Evolutionary conservation across 2,113 vertebrate genomes (phyloP), one percentile per base, ranked within the genome.

Genomic region (Myrmecophaga tridactyla): DNA sequence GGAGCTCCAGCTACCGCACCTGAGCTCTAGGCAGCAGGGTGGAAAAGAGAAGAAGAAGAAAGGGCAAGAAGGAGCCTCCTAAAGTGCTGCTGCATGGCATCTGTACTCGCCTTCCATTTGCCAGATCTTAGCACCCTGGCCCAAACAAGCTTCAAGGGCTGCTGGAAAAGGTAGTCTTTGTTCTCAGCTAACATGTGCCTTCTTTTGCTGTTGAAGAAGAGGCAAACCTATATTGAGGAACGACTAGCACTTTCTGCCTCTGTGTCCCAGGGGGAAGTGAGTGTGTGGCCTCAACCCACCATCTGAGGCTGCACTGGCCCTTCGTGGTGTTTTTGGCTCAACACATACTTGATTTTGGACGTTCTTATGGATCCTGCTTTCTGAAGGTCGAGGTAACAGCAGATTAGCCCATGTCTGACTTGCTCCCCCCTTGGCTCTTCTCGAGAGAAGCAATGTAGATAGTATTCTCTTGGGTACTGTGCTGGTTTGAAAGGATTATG

Each of bases 11-110:
- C 53, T 15, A 6, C 73, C 36, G 56, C 62, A 12, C 48, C 62
- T 31, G 29, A 58, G 46, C 67, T 77, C 90, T 69, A 43, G 86
- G 56, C n/a, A 41, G 34, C 39, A 78, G 75, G 69, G 25, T 39
- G 76, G 41, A n/a, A 43, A 36, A 46, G 80, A 67, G n/a, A 75
- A 91, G 82, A 75, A 91, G 82, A 81, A 84, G 21, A 43, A 39
- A 25, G 36, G 27, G 8, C 60, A 48, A 15, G 31, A 39, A 70
- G 65, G 56, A 72, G 12, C 4, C 23, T 82, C 36, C n/a, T 23
- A 65, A 43, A 65, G 60, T 77, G 48, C 53, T 78, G 36, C 70
- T 15, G 46, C 14, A 0, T 21, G 48, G 13, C 14, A 13, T 58
- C 6, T 2, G 4, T 10, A 0, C 8, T 70, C 58, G 12, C 6